Base-by-base conservation (phyloP, 2,113 vertebrate genomes). In the Osmerus mordax region DNA sequence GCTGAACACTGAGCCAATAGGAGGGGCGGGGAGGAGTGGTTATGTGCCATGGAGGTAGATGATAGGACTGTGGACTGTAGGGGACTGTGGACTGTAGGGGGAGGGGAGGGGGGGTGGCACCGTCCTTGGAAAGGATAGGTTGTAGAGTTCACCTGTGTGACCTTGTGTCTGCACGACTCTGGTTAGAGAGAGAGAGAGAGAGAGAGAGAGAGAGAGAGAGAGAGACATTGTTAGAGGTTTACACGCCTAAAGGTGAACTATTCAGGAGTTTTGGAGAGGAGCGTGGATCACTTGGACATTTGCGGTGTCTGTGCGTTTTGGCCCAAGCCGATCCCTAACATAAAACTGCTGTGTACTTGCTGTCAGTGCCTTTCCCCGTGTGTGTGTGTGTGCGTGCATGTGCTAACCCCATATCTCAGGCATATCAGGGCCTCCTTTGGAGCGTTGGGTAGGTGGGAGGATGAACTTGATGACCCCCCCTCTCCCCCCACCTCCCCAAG, bases 401-500 rank as follows among this genome's bases (percentile, higher is more conserved):
- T 76, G 67, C 79, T 77, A 70, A 79, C 73, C n/a, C 77, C 72
- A 80, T 79, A 86, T 81, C 82, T 81, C 62, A 73, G 74, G 74
- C 73, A 72, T 62, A 84, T 77, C 77, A 70, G n/a, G 72, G 66
- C 77, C 65, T 68, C 59, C 70, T 58, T 58, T 41, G 58, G 32
- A 51, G 54, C 70, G 51, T 9, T 3, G 51, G 66, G 36, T 76
- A 66, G 54, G 75, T 73, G 83, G 74, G 65, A 71, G 68, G 65
- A 28, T 83, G 85, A 88, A 91, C 90, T 82, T 79, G 62, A 65
- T 87, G 86, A 91, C 89, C 90, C 82, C 69, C 75, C 55, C 75
- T 28, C 77, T 81, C 79, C 63, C 77, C 69, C 28, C 14, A 8
- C 23, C 87, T 89, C 78, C 61, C 78, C 69, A 61, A 73, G 77